phyloP scores from a whole-genome alignment of 2,797 vertebrate genomes.

The Enteromius mattozi region DNA sequence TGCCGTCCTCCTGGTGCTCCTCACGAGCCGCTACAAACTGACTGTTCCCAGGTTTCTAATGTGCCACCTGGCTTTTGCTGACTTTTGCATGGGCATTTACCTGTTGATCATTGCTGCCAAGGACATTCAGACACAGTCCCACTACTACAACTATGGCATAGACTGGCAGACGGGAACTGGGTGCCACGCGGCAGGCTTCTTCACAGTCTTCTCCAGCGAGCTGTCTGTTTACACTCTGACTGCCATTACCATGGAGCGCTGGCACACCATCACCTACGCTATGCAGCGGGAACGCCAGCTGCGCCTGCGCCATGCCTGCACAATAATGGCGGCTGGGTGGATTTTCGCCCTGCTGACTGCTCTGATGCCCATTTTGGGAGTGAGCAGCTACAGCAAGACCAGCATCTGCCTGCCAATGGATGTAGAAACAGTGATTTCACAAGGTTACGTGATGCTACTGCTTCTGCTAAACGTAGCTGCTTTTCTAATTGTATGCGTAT shows the following conservation, averaged over 20 bases:
- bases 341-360: slow-evolving; percentile 84
- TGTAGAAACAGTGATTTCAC: slow-evolving; percentile 83
- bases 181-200: slow-evolving; percentile 89
- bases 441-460: slow-evolving; percentile 87
- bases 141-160: slow-evolving; percentile 93
- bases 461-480: slow-evolving; percentile 91
- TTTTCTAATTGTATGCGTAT: slow-evolving; percentile 88
- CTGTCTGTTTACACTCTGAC: slow-evolving; percentile 94
- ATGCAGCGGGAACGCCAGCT: slow-evolving; percentile 89
- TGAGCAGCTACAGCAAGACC: slow-evolving; percentile 97
- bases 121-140: slow-evolving; percentile 86
- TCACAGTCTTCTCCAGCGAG: slow-evolving; percentile 95
- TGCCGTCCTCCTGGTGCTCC: slow-evolving; percentile 85
- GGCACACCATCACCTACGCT: slow-evolving; percentile 96
- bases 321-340: slow-evolving; percentile 89
- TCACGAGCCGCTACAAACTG: slow-evolving; percentile 87
- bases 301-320: slow-evolving; percentile 84
- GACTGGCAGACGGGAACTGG: slow-evolving; percentile 93
- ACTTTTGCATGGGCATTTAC: slow-evolving; percentile 96
- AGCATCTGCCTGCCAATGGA: slow-evolving; percentile 99
- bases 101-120: slow-evolving; percentile 89
- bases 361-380: slow-evolving; percentile 85
- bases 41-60: slow-evolving; percentile 96
- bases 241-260: slow-evolving; percentile 92
- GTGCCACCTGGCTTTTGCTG: slow-evolving; percentile 96